A percentile compares a stretch with the other conserved stretches of the same genome.
Conservation (phyloP, 2,888 invertebrate genomes). For the Conistra vaccinii region DNA sequence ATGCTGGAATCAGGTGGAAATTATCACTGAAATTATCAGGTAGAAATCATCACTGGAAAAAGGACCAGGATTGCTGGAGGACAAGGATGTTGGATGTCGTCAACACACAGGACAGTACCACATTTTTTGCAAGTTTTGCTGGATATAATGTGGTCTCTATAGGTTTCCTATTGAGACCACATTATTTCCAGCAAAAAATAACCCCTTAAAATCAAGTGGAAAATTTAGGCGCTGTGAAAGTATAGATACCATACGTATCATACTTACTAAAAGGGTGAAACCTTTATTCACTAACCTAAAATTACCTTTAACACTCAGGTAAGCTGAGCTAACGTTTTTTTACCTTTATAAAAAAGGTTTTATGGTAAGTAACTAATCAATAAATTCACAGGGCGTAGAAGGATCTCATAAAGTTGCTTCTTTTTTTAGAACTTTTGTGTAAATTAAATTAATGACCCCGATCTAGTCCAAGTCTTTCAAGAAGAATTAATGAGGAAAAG, state of each 20-base stretch:
- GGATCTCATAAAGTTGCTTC: slow-evolving; percentile 23
- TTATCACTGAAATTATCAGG: neutral
- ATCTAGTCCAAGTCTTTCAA: slow-evolving; percentile 26
- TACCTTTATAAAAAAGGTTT: neutral
- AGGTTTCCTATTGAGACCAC: too few species aligned
- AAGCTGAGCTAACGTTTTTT: neutral
- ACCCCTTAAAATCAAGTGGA: slow-evolving; percentile 9
- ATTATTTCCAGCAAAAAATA: too few species aligned
- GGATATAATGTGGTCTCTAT: neutral
- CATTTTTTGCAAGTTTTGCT: neutral
- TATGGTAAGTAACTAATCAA: slow-evolving; percentile 30
- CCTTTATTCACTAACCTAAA: neutral
- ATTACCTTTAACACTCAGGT: neutral
- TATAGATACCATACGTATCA: neutral
- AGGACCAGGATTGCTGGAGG: too few species aligned
- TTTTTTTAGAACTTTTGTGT: slow-evolving; percentile 36
- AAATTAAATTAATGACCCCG: slow-evolving; percentile 51
- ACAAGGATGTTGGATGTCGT: neutral
- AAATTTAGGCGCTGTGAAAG: neutral
- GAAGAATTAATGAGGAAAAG: slow-evolving; percentile 28
- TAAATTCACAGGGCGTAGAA: slow-evolving; percentile 22
- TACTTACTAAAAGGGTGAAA: slow-evolving; percentile 14
- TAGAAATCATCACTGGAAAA: neutral
- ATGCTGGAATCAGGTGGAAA: neutral
- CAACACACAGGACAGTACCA: neutral